phyloP scores from a whole-genome alignment of 2,797 vertebrate species.

The Danio aesculapii region DNA sequence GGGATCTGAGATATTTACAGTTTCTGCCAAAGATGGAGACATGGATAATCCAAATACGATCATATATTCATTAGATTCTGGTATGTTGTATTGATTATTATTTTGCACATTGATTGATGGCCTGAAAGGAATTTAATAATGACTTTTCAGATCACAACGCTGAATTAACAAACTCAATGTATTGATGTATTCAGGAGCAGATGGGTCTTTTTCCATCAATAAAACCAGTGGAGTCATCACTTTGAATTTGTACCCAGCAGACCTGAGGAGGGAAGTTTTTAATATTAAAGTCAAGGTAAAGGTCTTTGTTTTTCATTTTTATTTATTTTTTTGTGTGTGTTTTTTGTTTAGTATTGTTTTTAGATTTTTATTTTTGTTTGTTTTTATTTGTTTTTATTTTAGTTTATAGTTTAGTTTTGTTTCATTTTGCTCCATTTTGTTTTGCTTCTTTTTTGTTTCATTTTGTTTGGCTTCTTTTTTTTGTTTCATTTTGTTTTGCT shows the following conservation, averaged over 20 bases:
- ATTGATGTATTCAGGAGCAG: conserved; percentile 78
- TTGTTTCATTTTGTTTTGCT: too few relatives aligned
- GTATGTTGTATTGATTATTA: conserved; percentile 72
- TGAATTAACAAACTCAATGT: background rate
- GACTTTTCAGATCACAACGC: background rate
- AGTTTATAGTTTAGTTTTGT: too few relatives aligned
- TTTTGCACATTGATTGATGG: background rate
- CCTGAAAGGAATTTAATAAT: background rate
- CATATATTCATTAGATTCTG: conserved; percentile 84
- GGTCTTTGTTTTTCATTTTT: too few relatives aligned
- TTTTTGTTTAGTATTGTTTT: too few relatives aligned
- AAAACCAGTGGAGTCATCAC: conserved; percentile 88
- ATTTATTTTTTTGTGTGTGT: too few relatives aligned
- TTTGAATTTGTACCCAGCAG: conserved; percentile 80
- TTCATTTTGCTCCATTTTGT: too few relatives aligned
- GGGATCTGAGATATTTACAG: conserved; percentile 93
- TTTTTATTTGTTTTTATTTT: too few relatives aligned
- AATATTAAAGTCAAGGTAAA: conserved; percentile 90
- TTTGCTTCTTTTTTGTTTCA: too few relatives aligned
- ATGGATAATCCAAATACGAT: conserved; percentile 88
- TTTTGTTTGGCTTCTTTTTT: too few relatives aligned
- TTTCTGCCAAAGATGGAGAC: conserved; percentile 92
- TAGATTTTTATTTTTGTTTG: too few relatives aligned
- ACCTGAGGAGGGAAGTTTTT: conserved; percentile 91
- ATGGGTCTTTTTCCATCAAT: conserved; percentile 87